Evolutionary conservation across 2,888 invertebrate genomes (phyloP).

Genomic region (Hemistola chrysoprasaria): DNA sequence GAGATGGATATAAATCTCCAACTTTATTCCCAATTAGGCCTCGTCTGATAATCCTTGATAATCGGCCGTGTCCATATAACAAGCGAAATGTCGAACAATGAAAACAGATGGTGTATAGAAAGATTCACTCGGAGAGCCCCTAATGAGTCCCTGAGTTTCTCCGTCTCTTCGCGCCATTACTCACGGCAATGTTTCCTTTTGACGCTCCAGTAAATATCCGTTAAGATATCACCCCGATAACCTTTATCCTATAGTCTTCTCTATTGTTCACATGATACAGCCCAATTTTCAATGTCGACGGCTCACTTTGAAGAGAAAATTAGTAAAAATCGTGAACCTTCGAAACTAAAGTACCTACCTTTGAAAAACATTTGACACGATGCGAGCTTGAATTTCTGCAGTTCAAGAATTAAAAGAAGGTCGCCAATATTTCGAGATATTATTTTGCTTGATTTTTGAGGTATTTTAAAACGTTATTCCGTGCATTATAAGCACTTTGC

Average conservation of each 20-base stretch:
- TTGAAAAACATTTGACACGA: slow-evolving; percentile 21
- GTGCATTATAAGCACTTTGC: no score
- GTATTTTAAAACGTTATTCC: no score
- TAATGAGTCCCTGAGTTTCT: slow-evolving; percentile 48
- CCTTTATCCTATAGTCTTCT: slow-evolving; percentile 19
- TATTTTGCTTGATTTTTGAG: no score
- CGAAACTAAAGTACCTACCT: slow-evolving; percentile 21
- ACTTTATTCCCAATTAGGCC: not conserved
- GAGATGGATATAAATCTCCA: not conserved
- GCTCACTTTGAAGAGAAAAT: slow-evolving; percentile 22
- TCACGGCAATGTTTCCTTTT: slow-evolving; percentile 44
- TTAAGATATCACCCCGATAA: slow-evolving; percentile 32
- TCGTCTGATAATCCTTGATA: slow-evolving; percentile 5
- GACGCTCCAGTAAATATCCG: slow-evolving; percentile 53
- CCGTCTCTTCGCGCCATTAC: slow-evolving; percentile 43
- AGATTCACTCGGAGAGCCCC: slow-evolving; percentile 39
- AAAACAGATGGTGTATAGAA: slow-evolving; percentile 29
- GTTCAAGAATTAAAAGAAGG: slow-evolving; percentile 4
- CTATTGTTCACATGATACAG: slow-evolving; percentile 11
- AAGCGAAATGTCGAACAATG: slow-evolving; percentile 23
- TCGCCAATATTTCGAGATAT: no score
- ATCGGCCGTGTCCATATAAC: slow-evolving; percentile 6
- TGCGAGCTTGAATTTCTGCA: slow-evolving; percentile 9
- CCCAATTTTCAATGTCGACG: not conserved
- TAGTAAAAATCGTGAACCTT: slow-evolving; percentile 26